These are phyloP conservation scores for Notocelia uddmanniana DNA, from an alignment of 2,888 invertebrate genomes.

Conservation along the genomic window DNA sequence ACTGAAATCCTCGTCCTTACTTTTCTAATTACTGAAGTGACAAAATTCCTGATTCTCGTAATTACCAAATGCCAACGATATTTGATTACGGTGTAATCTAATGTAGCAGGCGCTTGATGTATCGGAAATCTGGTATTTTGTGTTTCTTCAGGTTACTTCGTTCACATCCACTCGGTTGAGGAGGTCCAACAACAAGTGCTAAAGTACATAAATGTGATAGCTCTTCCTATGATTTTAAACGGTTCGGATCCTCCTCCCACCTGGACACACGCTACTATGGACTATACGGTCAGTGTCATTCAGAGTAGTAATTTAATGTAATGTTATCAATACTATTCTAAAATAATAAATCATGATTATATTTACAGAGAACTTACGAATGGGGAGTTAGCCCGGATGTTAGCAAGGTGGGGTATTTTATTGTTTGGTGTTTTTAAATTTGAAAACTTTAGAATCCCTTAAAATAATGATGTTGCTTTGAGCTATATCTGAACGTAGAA, in stretches of 20 bases:
- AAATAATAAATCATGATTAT: conserved; percentile 7
- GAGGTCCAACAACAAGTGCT: conserved; percentile 98
- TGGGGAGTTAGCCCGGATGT: conserved; percentile 76
- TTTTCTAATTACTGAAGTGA: conserved; percentile 17
- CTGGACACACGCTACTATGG: conserved; percentile 98
- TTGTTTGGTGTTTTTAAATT: background rate
- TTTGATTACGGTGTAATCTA: conserved; percentile 1
- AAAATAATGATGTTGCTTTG: background rate
- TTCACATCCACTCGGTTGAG: conserved; percentile 97
- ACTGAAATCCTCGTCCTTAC: conserved; percentile 11
- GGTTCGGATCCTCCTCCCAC: conserved; percentile 91
- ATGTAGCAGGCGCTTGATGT: conserved; percentile 10
- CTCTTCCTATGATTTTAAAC: conserved; percentile 92
- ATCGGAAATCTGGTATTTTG: conserved; percentile 17
- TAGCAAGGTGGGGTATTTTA: conserved; percentile 60
- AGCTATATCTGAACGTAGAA: background rate
- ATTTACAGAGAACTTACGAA: conserved; percentile 68
- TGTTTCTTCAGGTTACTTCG: conserved; percentile 60
- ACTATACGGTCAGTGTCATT: conserved; percentile 89
- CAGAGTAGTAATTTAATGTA: background rate
- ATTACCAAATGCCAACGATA: conserved; percentile 2
- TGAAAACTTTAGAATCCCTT: background rate
- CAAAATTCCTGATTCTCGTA: conserved; percentile 10
- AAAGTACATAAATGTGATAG: conserved; percentile 98
- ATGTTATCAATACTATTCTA: background rate